These are phyloP conservation scores for Craniophora ligustri DNA, from an alignment of 2,888 invertebrate genomes.

Conservation along the genomic window DNA sequence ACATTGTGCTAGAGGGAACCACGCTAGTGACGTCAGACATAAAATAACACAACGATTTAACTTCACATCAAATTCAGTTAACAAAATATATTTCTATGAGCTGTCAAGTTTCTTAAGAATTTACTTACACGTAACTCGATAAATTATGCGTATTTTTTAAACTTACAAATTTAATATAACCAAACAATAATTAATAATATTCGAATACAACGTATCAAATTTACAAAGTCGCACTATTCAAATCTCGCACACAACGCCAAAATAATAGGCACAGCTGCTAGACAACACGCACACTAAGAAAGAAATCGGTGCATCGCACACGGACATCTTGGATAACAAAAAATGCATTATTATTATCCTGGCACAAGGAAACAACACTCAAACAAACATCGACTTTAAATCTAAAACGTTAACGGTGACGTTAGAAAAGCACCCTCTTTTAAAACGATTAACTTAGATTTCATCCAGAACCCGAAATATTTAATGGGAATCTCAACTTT, in stretches of 20 bases:
- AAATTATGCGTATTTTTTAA: slow-evolving; percentile 9
- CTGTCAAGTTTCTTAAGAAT: slow-evolving; percentile 8
- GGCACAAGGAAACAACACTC: slow-evolving; percentile 67
- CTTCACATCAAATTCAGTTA: slow-evolving; percentile 14
- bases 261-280: slow-evolving; percentile 87
- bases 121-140: slow-evolving; percentile 7
- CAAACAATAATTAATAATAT: too few species aligned
- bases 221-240: slow-evolving; percentile 58
- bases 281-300: slow-evolving; percentile 75
- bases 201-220: slow-evolving; percentile 73
- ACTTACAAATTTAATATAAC: slow-evolving; percentile 14
- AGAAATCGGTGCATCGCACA: slow-evolving; percentile 80
- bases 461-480: slow-evolving; percentile 64
- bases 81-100: slow-evolving; percentile 10
- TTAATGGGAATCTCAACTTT: slow-evolving; percentile 57
- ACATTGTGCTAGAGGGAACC: slow-evolving; percentile 34
- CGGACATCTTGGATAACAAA: slow-evolving; percentile 82
- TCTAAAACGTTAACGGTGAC: slow-evolving; percentile 21
- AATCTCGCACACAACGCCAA: slow-evolving; percentile 76
- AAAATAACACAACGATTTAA: slow-evolving; percentile 18
- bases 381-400: slow-evolving; percentile 61
- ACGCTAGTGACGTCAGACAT: slow-evolving; percentile 10
- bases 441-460: slow-evolving; percentile 83
- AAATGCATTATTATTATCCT: slow-evolving; percentile 87
- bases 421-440: slow-evolving; percentile 41